Evolutionary conservation across 1,140 invertebrate species (phyloP).

Genomic region (Drosophila sturtevanti): DNA sequence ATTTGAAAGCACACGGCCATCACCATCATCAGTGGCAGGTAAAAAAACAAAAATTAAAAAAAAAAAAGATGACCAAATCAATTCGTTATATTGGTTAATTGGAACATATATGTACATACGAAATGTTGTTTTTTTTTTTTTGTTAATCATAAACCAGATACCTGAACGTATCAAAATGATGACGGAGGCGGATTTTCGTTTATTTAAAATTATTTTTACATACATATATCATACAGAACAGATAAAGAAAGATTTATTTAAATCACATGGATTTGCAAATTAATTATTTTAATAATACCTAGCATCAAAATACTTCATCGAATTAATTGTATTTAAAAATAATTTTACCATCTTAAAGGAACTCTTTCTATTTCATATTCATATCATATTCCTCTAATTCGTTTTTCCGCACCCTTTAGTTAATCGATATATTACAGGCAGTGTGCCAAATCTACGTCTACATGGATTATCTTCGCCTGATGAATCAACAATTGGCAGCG

Average conservation of each 20-base stretch:
- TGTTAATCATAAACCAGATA: background rate
- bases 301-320: too few relatives aligned
- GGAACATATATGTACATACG: background rate
- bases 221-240: too few relatives aligned
- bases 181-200: too few relatives aligned
- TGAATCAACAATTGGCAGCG: constrained; percentile 10
- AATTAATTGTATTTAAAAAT: too few relatives aligned
- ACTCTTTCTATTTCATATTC: too few relatives aligned
- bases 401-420: constrained; percentile 29
- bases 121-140: background rate
- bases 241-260: too few relatives aligned
- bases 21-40: constrained; percentile 50
- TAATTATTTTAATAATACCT: too few relatives aligned
- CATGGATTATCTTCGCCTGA: constrained; percentile 17
- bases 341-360: too few relatives aligned
- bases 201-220: too few relatives aligned
- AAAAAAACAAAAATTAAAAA: constrained; percentile 28
- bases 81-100: background rate
- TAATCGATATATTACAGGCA: constrained; percentile 49
- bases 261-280: too few relatives aligned
- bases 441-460: constrained; percentile 56
- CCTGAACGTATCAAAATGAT: background rate
- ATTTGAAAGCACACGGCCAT: constrained; percentile 64
- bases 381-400: too few relatives aligned
- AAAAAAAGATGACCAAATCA: constrained; percentile 8